Evolutionary conservation across 2,888 invertebrate genomes (phyloP).

Genomic region (Hirtodrosophila confusa): DNA sequence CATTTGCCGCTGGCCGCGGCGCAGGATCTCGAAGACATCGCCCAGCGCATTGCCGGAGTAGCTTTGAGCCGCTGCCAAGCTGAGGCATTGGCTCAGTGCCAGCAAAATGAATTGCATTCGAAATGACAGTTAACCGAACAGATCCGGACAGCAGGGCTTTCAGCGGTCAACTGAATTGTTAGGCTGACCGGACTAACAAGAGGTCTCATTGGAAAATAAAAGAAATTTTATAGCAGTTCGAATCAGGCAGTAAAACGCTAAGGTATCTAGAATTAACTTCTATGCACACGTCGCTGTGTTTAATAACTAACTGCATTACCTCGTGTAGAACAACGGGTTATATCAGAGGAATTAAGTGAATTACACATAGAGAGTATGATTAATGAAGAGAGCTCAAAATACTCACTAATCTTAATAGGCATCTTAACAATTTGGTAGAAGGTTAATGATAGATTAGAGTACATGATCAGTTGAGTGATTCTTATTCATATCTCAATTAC

Average conservation of each 20-base stretch:
- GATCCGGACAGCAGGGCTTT: constrained; percentile 5
- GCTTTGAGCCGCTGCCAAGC: constrained; percentile 17
- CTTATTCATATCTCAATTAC: no score
- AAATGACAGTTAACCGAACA: background rate
- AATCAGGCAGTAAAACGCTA: background rate
- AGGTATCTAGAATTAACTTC: no score
- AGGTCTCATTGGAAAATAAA: constrained; percentile 5
- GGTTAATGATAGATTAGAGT: no score
- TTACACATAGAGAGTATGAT: background rate
- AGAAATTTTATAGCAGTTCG: constrained; percentile 3
- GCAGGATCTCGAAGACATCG: constrained; percentile 64
- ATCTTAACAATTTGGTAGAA: no score
- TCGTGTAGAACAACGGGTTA: background rate
- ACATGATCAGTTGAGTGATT: no score
- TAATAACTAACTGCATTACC: background rate
- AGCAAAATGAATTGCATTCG: constrained; percentile 17
- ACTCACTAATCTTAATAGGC: no score
- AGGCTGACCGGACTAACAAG: background rate
- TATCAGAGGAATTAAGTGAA: no score
- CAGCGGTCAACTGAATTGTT: constrained; percentile 24
- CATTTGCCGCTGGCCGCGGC: constrained; percentile 71
- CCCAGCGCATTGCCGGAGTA: constrained; percentile 32
- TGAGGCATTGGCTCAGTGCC: background rate
- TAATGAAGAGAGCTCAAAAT: background rate
- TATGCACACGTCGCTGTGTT: background rate